Percentiles rank a stretch among this genome's conserved stretches.
These are phyloP conservation scores for Gulo gulo DNA, from an alignment of 2,113 vertebrate species.

Conservation along the genomic window DNA sequence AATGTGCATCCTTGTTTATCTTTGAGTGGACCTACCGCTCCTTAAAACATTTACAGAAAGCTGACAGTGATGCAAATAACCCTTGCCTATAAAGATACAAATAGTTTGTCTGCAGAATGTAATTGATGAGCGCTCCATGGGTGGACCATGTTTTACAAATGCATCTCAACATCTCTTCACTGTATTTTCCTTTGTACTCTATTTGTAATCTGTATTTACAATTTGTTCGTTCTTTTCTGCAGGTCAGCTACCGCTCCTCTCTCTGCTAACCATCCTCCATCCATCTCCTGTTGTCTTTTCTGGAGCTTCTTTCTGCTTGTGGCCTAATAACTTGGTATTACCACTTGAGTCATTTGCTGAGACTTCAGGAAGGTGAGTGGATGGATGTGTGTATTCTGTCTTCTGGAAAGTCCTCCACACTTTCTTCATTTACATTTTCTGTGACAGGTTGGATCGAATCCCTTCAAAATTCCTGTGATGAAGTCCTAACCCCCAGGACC, in stretches of 20 bases:
- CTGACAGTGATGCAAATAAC: neutral
- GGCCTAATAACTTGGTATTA: neutral
- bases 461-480: neutral
- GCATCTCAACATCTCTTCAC: neutral
- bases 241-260: neutral
- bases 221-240: neutral
- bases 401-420: neutral
- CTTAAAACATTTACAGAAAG: neutral
- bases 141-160: neutral
- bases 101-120: neutral
- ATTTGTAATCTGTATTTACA: neutral
- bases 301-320: neutral
- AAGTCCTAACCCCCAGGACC: neutral
- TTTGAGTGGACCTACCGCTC: neutral
- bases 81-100: neutral
- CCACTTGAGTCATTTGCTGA: neutral
- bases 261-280: neutral
- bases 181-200: neutral
- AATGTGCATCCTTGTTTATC: neutral
- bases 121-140: neutral
- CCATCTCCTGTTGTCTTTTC: neutral
- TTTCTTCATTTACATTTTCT: neutral
- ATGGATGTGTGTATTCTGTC: neutral
- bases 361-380: neutral
- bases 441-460: neutral